These are phyloP conservation scores for Druon quercuslanigerum DNA, from an alignment of 1,140 invertebrate genomes.

Conservation along the genomic window DNA sequence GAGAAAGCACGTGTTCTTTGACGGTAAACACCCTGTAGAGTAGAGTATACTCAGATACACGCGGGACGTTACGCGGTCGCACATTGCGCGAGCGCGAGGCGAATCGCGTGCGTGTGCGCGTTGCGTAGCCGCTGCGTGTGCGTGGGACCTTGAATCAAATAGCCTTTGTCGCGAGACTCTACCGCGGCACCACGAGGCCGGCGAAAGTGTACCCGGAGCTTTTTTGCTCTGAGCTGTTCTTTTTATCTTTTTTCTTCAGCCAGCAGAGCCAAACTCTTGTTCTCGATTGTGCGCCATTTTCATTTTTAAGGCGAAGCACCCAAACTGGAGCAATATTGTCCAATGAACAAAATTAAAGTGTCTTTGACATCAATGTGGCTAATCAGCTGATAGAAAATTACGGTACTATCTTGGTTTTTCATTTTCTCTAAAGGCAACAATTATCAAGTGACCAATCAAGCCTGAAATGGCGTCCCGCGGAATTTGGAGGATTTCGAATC, in stretches of 20 bases:
- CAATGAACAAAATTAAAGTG: too few species aligned
- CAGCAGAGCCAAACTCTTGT: conserved; percentile 33
- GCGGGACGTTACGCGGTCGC: conserved; percentile 41
- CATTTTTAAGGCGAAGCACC: conserved; percentile 55
- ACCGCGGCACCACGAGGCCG: conserved; percentile 71
- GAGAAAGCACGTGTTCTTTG: conserved; percentile 29
- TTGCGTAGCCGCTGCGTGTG: conserved; percentile 53
- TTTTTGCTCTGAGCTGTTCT: conserved; percentile 67
- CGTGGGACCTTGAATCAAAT: conserved; percentile 75
- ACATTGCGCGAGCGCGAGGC: conserved; percentile 46
- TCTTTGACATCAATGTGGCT: too few species aligned
- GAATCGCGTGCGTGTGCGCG: conserved; percentile 47
- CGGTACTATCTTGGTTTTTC: too few species aligned
- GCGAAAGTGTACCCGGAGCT: conserved; percentile 76
- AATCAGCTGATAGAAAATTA: too few species aligned
- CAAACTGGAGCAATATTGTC: conserved; percentile 61
- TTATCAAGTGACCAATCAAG: not conserved
- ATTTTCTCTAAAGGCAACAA: too few species aligned
- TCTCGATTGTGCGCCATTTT: conserved; percentile 62
- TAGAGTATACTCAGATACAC: conserved; percentile 32
- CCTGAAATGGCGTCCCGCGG: not conserved
- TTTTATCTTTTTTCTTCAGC: conserved; percentile 32
- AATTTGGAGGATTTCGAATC: conserved; percentile 5
- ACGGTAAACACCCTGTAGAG: conserved; percentile 29
- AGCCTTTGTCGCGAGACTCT: conserved; percentile 74